Evolutionary conservation across 2,797 vertebrate genomes (phyloP), one percentile per base, ranked within the genome.

Genomic region (Lacerta viridis): DNA sequence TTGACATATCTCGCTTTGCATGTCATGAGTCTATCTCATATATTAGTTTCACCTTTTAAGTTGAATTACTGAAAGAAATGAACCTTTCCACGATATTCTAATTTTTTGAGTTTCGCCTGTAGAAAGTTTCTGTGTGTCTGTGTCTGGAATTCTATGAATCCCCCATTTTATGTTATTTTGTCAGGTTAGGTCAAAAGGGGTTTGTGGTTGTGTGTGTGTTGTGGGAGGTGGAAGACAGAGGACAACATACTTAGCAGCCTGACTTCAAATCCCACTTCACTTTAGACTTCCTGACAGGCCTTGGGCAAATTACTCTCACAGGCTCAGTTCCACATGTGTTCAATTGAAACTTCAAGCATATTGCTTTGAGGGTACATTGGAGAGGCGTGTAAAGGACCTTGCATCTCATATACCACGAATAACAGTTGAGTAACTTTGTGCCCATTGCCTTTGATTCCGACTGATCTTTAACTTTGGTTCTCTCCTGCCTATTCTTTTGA

Each of bases 401-500:
- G 23, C 71, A 17, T 39, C 18, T 23, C 39, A 81, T 17, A 43
- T 33, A 64, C 17, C 20, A 39, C 15, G n/a, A 82, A 64, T 59
- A 64, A 75, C 61, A 82, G 59, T 6, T 50, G 41, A 61, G 5
- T 27, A 27, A 7, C n/a, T 80, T 39, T 80, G 36, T 27, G 20
- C 7, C 4, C 74, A 10, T 66, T 72, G 77, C 85, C 71, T 66
- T 39, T 15, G 25, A 86, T 69, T 93, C 69, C 75, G 50, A 85
- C 33, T n/a, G 77, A 80, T 83, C 89, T 90, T 89, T 92, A 91
- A 8, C n/a, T 69, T 59, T 72, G 25, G 83, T 29, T 27, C 36
- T 83, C 33, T 77, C 11, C 74, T 25, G 55, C 43, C 69, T 68
- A n/a, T 85, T 75, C 69, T 85, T 64, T 85, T 83, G 87, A 92